These are phyloP conservation scores for Tympanoctomys barrerae DNA, from an alignment of 2,797 vertebrate genomes.

Conservation along the genomic window DNA sequence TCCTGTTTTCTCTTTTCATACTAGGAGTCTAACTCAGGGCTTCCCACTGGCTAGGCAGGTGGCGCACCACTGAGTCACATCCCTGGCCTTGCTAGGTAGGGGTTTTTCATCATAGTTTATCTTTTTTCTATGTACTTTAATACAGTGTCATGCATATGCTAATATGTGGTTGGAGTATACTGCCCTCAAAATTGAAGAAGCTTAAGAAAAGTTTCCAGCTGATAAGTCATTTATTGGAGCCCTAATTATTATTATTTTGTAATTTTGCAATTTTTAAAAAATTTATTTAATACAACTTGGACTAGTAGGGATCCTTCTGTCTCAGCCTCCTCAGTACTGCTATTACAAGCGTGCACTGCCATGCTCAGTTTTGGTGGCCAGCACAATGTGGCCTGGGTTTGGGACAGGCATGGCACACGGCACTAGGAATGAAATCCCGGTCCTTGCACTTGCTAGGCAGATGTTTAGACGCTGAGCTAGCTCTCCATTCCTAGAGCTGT, in stretches of 20 bases:
- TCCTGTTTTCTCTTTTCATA: background rate
- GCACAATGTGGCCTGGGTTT: no score
- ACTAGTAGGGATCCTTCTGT: no score
- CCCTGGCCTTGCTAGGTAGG: slow-evolving; percentile 66
- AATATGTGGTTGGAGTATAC: slow-evolving; percentile 82
- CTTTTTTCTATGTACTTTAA: slow-evolving; percentile 81
- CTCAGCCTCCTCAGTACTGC: no score
- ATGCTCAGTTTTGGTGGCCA: no score
- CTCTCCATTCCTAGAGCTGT: slow-evolving; percentile 26
- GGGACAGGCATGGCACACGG: no score
- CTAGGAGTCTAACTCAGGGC: background rate
- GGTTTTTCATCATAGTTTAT: slow-evolving; percentile 84
- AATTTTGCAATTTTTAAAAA: no score
- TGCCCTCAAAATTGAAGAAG: slow-evolving; percentile 80
- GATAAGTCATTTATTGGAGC: slow-evolving; percentile 64
- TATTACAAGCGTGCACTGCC: no score
- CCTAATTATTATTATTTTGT: slow-evolving; percentile 77
- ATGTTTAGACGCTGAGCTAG: no score
- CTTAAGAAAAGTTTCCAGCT: slow-evolving; percentile 80
- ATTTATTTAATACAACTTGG: no score
- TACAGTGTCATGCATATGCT: slow-evolving; percentile 78
- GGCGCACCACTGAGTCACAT: background rate
- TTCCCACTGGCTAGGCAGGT: background rate
- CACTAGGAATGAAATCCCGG: no score
- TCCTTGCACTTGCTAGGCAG: no score